phyloP scores from a whole-genome alignment of 2,797 vertebrate genomes.

The Atherinosoma microstoma region DNA sequence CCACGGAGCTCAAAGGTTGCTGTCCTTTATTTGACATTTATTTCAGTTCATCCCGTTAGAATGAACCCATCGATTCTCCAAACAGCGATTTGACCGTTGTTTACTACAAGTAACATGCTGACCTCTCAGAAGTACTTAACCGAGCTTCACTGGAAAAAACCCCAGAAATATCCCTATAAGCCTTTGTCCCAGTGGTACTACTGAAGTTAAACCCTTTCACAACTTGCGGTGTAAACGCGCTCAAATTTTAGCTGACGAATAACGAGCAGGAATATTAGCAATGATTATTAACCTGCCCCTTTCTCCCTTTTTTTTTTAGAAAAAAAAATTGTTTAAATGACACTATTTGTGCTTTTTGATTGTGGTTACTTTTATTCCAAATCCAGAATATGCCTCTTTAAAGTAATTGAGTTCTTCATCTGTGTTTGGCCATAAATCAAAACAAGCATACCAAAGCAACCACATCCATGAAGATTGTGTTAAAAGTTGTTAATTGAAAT shows the following conservation, averaged over 20 bases:
- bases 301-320: background rate
- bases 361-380: background rate
- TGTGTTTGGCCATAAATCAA: background rate
- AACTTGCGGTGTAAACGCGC: background rate
- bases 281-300: background rate
- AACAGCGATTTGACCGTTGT: background rate
- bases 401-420: background rate
- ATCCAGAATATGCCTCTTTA: background rate
- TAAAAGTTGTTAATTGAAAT: background rate
- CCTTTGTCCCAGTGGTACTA: background rate
- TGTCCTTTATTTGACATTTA: background rate
- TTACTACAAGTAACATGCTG: background rate
- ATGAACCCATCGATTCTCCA: background rate
- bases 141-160: background rate
- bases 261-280: background rate
- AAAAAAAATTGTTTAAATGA: background rate
- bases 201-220: background rate
- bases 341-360: too few relatives aligned
- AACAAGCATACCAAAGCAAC: background rate
- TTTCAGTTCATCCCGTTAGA: too few relatives aligned
- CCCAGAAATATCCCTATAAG: background rate
- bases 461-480: background rate
- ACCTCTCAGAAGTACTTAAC: background rate
- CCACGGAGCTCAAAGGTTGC: background rate
- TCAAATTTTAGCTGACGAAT: background rate